A percentile compares a stretch with the other conserved stretches of the same genome.
phyloP scores from a whole-genome alignment of 2,113 vertebrate species.

The Pangasianodon gigas region DNA sequence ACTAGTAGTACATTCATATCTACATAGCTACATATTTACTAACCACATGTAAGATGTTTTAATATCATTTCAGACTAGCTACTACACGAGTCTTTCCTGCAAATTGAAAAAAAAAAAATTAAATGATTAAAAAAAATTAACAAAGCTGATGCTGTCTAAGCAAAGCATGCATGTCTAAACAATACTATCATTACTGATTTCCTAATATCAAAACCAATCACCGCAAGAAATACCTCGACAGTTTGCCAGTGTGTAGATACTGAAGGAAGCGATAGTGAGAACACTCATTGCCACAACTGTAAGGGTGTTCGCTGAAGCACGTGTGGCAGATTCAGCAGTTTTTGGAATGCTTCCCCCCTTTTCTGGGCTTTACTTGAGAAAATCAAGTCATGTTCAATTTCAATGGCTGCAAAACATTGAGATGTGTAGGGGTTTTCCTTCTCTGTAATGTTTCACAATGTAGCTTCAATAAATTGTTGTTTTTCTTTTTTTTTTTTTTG shows the following conservation, averaged over 20 bases:
- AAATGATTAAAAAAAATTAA: constrained; percentile 39
- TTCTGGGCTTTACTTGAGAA: constrained; percentile 95
- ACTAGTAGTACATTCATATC: constrained; percentile 68
- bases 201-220: constrained; percentile 95
- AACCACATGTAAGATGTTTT: constrained; percentile 58
- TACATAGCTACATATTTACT: constrained; percentile 39
- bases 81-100: constrained; percentile 28
- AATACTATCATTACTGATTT: constrained; percentile 82
- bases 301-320: constrained; percentile 90
- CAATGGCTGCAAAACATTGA: constrained; percentile 96
- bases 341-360: constrained; percentile 89
- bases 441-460: constrained; percentile 58
- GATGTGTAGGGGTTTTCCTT: constrained; percentile 83
- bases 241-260: constrained; percentile 92
- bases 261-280: constrained; percentile 87
- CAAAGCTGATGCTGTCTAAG: constrained; percentile 69
- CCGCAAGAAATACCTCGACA: constrained; percentile 98
- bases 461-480: constrained; percentile 37
- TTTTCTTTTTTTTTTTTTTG: neutral
- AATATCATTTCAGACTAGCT: constrained; percentile 8
- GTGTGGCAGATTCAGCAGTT: constrained; percentile 94
- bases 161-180: constrained; percentile 94
- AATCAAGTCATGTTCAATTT: constrained; percentile 96
- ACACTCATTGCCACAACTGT: constrained; percentile 91
- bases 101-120: constrained; percentile 70